phyloP scores from a whole-genome alignment of 2,113 vertebrate genomes.

The Actenoides hombroni region DNA sequence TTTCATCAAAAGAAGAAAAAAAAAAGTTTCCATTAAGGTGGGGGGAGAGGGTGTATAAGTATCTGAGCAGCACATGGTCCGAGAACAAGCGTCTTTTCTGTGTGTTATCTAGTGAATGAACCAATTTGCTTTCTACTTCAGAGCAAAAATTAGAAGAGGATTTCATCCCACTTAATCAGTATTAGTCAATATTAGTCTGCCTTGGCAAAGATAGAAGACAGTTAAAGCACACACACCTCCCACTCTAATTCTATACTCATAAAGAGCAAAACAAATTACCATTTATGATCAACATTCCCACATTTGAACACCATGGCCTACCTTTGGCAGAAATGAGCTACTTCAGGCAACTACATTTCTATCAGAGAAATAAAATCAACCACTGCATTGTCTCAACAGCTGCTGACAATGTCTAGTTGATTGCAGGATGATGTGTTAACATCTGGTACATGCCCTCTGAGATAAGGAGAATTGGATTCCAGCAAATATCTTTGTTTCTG shows the following conservation, averaged over 20 bases:
- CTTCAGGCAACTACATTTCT: not conserved
- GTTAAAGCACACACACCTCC: not conserved
- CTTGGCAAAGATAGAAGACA: not conserved
- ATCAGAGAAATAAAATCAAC: not conserved
- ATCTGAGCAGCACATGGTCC: not conserved
- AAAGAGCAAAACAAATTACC: not conserved
- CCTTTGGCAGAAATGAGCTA: not conserved
- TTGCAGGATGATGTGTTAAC: not conserved
- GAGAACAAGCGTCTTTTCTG: not conserved
- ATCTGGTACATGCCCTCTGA: not conserved
- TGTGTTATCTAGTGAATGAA: not conserved
- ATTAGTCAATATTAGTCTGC: not conserved
- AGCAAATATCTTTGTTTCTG: not conserved
- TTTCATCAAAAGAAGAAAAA: not conserved
- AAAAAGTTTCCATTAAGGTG: not conserved
- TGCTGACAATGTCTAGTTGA: not conserved
- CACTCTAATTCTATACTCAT: not conserved
- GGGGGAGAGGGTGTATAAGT: not conserved
- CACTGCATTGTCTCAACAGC: not conserved
- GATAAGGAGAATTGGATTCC: not conserved
- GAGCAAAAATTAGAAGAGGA: not conserved
- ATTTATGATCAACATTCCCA: not conserved
- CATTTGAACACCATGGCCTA: not conserved
- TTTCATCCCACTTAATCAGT: conserved; percentile 9
- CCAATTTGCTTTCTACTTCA: not conserved